Percentiles rank a stretch among this genome's conserved stretches.
Conservation (phyloP, 1,140 invertebrate genomes). For the Sycobia sp. region DNA sequence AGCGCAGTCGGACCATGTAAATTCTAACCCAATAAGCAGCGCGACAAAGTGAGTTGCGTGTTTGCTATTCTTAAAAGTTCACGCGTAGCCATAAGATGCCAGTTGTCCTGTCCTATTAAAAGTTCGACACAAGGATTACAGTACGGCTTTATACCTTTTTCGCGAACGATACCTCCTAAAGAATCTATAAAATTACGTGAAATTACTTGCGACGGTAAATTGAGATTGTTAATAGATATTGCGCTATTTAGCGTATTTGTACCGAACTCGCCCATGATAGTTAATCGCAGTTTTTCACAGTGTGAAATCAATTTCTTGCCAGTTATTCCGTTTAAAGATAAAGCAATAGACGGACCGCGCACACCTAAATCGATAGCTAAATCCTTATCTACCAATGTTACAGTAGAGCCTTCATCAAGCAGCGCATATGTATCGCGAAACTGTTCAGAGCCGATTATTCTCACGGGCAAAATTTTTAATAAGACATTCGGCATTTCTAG, state of each 20-base stretch:
- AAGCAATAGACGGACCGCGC: too few relatives aligned
- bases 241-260: too few relatives aligned
- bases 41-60: neutral
- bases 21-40: neutral
- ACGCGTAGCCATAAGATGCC: too few relatives aligned
- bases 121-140: neutral
- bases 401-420: neutral
- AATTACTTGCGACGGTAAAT: neutral
- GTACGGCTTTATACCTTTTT: neutral
- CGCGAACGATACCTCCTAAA: neutral
- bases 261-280: neutral
- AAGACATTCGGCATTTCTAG: neutral
- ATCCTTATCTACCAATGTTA: neutral
- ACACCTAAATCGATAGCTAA: neutral
- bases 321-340: too few relatives aligned
- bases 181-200: too few relatives aligned
- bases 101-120: slow-evolving; percentile 1
- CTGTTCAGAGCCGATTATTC: neutral
- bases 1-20: neutral
- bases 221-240: neutral
- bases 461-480: neutral
- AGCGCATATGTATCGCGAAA: neutral
- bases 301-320: neutral
- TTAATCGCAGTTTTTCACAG: neutral
- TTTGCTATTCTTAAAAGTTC: neutral